A percentile compares a stretch with the other conserved stretches of the same genome.
Evolutionary conservation across 2,797 vertebrate genomes (phyloP).

Genomic region (Catamblyrhynchus diadema): DNA sequence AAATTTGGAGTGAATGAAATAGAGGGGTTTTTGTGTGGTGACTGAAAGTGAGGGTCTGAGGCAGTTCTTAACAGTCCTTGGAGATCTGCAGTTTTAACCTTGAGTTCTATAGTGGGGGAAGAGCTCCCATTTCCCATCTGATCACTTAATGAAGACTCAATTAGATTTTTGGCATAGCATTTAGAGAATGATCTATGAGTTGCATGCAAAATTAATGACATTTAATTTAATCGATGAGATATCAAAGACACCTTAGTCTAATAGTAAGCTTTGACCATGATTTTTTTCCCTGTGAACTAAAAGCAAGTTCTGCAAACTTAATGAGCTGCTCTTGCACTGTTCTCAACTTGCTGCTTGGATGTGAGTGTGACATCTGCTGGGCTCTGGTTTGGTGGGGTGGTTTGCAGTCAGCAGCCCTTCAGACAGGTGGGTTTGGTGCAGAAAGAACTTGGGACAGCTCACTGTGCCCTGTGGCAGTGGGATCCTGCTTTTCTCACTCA

Average conservation of each 20-base stretch:
- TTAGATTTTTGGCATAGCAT: conserved; percentile 31
- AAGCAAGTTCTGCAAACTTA: not conserved
- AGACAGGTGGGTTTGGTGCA: not conserved
- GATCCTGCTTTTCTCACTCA: not conserved
- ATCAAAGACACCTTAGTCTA: not conserved
- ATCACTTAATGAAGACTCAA: conserved; percentile 39
- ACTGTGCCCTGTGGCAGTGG: not conserved
- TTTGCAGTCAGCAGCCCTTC: not conserved
- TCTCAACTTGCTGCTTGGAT: not conserved
- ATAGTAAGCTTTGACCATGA: not conserved
- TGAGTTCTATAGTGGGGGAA: not conserved
- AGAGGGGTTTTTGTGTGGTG: not conserved
- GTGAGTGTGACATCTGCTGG: rapidly evolving
- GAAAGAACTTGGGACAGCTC: not conserved
- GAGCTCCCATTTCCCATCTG: conserved; percentile 17
- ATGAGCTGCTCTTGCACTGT: not conserved
- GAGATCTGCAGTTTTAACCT: conserved; percentile 30
- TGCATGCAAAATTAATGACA: conserved; percentile 39
- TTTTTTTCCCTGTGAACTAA: not conserved
- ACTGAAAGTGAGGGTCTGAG: not conserved
- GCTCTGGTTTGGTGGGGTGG: not conserved
- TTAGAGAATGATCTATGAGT: conserved; percentile 29
- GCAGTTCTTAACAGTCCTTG: not conserved
- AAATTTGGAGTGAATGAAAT: not conserved
- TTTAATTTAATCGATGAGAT: conserved; percentile 34